These are phyloP conservation scores for Callimico goeldii DNA, from an alignment of 2,797 vertebrate genomes.

Conservation along the genomic window DNA sequence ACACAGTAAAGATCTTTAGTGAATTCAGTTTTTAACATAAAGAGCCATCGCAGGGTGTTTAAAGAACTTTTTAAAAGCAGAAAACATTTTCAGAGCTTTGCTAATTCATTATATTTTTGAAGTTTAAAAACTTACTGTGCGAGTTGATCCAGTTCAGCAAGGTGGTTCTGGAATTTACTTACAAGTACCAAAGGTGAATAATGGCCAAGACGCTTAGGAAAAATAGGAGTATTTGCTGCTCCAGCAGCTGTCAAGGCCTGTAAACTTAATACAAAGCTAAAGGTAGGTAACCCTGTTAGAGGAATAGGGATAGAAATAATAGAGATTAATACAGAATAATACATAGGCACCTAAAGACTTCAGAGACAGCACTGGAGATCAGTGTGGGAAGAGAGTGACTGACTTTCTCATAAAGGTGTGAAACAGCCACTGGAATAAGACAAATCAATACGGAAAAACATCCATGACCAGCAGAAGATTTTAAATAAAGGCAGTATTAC, in stretches of 20 bases:
- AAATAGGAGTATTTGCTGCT: neutral
- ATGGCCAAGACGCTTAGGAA: neutral
- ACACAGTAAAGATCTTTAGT: neutral
- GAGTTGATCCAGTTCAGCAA: neutral
- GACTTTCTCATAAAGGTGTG: neutral
- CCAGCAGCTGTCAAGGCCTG: neutral
- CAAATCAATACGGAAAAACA: neutral
- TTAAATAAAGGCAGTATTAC: neutral
- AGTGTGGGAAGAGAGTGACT: neutral
- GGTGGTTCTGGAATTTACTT: neutral
- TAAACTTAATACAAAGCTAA: neutral
- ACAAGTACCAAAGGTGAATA: neutral
- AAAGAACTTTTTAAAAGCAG: neutral
- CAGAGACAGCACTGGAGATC: neutral
- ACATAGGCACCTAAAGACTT: rapidly evolving
- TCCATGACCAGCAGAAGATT: neutral
- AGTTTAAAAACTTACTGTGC: neutral
- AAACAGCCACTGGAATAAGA: neutral
- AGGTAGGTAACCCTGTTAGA: too few species aligned
- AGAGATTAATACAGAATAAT: neutral
- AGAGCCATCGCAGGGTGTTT: neutral
- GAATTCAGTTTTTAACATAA: neutral
- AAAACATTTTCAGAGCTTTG: neutral
- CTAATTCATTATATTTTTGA: neutral
- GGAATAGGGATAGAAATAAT: neutral